Evolutionary conservation across 2,888 invertebrate species (phyloP).

Genomic region (Agrenia bidenticulata): DNA sequence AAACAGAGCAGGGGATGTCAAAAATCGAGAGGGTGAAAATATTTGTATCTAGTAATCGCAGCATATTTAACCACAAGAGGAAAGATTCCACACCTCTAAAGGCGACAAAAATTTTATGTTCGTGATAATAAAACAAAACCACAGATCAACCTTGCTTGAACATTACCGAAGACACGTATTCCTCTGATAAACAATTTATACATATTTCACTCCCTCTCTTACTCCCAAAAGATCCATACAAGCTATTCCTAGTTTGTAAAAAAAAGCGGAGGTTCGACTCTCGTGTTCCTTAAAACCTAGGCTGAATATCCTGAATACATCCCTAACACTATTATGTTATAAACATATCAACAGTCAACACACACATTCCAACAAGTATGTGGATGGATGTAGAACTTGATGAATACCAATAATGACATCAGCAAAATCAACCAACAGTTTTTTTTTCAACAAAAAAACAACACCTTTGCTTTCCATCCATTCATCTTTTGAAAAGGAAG

Average conservation of each 20-base stretch:
- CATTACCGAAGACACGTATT: background rate
- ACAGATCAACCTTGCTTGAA: background rate
- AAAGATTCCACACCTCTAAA: conserved; percentile 2
- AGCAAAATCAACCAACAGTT: conserved; percentile 8
- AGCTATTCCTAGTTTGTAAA: too few relatives aligned
- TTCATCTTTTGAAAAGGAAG: conserved; percentile 12
- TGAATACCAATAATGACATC: conserved; percentile 22
- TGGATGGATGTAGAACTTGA: background rate
- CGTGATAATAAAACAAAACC: conserved; percentile 2
- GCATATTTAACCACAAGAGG: background rate
- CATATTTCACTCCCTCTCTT: too few relatives aligned
- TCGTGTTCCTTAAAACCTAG: too few relatives aligned
- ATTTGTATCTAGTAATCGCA: too few relatives aligned
- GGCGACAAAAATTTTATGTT: conserved; percentile 3
- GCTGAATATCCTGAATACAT: too few relatives aligned
- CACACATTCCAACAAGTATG: background rate
- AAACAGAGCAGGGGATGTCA: too few relatives aligned
- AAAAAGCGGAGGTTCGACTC: too few relatives aligned
- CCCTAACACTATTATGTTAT: too few relatives aligned
- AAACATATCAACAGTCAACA: background rate
- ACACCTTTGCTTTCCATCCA: background rate
- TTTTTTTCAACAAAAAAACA: conserved; percentile 14
- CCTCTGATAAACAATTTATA: too few relatives aligned
- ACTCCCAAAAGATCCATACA: too few relatives aligned
- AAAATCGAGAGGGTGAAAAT: too few relatives aligned